Base-by-base conservation (phyloP, 2,888 invertebrate species). In the Eumacrocentrus americanus region DNA sequence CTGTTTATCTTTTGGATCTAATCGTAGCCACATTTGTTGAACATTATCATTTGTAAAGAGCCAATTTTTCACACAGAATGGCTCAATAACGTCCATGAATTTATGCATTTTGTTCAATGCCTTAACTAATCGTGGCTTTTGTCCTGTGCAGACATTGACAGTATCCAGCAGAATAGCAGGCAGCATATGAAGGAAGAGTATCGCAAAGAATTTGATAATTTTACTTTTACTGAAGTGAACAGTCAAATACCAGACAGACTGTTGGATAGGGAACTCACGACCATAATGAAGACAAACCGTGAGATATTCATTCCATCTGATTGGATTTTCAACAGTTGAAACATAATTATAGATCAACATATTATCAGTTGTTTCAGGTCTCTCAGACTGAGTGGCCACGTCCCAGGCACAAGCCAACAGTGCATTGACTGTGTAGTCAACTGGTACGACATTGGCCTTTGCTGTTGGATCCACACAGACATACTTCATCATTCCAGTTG, bases 341-440 rank as follows among this genome's bases (percentile, higher is more conserved):
- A 94, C 91, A 78, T 89, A 93, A 82, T 96, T 95, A 83, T 91
- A 95, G 44, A 95, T 88, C 0, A 88, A 84, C 75, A 83, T 75
- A 72, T 82, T 76, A 69, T 82, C 76, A 6, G 29, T 4, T 9
- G 9, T 29, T 68, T 77, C 69, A 66, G 73, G 69, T 57, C 76
- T 76, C 52, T 67, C 60, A 3, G 65, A 72, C 57, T 80, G 74
- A 56, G 59, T 74, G 1, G 84, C 82, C 0, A 85, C 84, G 61
- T 81, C 82, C 81, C 86, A 85, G 0, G 89, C 90, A 1, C 88
- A 84, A 0, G 86, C 86, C 56, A 91, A 85, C 44, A 91, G 82
- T 61, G 89, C 86, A 76, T 90, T 91, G 18, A 90, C 88, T 0
- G 85, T 84, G 34, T 86, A 82, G 76, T 92, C 92, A 0, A 90